These are phyloP conservation scores for Steinernema scapterisci DNA, from an alignment of 2,888 invertebrate species.

Conservation along the genomic window DNA sequence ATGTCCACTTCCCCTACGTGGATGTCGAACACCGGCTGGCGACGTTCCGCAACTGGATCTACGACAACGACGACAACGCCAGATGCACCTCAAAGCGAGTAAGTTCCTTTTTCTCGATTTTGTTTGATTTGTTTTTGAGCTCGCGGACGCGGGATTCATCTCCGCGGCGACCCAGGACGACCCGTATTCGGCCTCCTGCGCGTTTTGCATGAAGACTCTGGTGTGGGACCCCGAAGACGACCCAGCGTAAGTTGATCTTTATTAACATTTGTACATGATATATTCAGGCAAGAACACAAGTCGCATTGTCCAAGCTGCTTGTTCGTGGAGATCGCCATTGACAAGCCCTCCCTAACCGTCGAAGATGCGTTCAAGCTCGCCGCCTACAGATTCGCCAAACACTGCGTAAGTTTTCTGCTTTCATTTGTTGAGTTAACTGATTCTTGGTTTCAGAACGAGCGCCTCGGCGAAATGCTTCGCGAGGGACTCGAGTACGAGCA, in stretches of 20 bases:
- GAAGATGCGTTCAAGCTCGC: not conserved
- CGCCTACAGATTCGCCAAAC: not conserved
- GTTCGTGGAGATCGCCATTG: not conserved
- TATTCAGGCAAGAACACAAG: slow-evolving; percentile 21
- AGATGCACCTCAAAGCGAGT: not conserved
- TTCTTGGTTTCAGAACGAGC: not conserved
- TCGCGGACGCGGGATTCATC: slow-evolving; percentile 6
- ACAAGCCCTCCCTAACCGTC: not conserved
- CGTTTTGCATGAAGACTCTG: slow-evolving; percentile 15
- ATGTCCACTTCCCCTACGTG: not conserved
- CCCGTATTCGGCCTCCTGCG: slow-evolving; percentile 8
- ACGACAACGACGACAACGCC: not conserved
- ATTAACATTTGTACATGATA: not conserved
- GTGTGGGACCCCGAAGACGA: slow-evolving; percentile 13
- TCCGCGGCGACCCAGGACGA: slow-evolving; percentile 3
- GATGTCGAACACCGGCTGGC: not conserved
- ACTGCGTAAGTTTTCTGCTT: not conserved
- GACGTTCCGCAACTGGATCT: slow-evolving; percentile 16
- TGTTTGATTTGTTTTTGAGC: not conserved
- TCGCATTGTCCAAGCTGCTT: not conserved
- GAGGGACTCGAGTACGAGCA: not conserved
- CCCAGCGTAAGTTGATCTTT: not conserved
- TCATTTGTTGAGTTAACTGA: not conserved
- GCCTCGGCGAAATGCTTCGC: not conserved
- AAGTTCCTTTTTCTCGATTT: not conserved